Conservation (phyloP, 2,888 invertebrate genomes). For the Charanyca ferruginea region DNA sequence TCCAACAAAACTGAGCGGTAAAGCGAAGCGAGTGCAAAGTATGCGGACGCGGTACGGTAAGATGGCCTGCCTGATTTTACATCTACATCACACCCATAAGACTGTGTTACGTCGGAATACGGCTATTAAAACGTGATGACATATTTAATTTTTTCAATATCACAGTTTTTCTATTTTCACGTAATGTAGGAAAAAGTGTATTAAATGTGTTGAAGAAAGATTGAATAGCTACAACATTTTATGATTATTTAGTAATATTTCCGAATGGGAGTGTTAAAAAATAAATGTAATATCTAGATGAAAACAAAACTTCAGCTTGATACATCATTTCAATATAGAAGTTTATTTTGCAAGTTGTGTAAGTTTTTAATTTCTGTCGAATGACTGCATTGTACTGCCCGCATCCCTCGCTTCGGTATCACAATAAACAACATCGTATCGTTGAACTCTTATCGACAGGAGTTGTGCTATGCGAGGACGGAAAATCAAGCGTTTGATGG, state of each 20-base stretch:
- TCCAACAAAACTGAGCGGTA: slow-evolving; percentile 8
- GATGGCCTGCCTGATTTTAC: slow-evolving; percentile 10
- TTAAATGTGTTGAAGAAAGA: neutral
- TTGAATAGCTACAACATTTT: neutral
- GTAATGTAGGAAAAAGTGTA: neutral
- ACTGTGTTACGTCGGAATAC: neutral
- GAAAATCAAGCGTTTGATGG: too few species aligned
- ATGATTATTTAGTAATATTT: too few species aligned
- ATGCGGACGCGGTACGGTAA: slow-evolving; percentile 12
- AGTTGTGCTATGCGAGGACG: too few species aligned
- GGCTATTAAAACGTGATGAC: neutral
- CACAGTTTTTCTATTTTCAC: neutral
- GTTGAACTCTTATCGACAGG: too few species aligned
- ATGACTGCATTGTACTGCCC: too few species aligned
- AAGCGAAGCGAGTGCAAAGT: slow-evolving; percentile 1
- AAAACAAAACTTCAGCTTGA: too few species aligned
- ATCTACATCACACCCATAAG: neutral
- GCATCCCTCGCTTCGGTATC: too few species aligned
- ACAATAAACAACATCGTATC: too few species aligned
- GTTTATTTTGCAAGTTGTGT: too few species aligned
- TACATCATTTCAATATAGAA: too few species aligned
- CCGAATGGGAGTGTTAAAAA: neutral
- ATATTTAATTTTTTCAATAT: neutral
- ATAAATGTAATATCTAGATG: too few species aligned
- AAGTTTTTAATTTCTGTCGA: too few species aligned